Base-by-base conservation (phyloP, 2,888 invertebrate species). In the Caenorhabditis zanzibari region DNA sequence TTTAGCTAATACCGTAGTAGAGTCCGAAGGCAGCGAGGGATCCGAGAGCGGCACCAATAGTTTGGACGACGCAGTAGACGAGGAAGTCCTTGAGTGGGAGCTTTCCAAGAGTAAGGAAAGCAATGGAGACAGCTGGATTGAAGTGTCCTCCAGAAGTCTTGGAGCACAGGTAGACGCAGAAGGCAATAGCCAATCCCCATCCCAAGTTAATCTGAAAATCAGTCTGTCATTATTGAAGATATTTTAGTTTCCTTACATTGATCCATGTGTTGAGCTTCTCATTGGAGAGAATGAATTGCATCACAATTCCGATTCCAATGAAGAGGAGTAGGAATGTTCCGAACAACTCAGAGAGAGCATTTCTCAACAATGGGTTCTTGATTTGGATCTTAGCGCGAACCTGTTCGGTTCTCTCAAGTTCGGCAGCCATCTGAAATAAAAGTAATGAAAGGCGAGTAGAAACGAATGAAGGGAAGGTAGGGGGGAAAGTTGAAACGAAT, bases 191-290 rank as follows among this genome's bases (percentile, higher is more conserved):
- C 59, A 90, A 82, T 26, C 90, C 90, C 89, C 89, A 90, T 71
- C 88, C 88, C 56, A 89, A 71, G 69, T 89, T 89, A 63, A 89
- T 81, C 86, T 88, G 66, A 32, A 79, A 73, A 32, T 10, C 2
- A 24, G 4, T 26, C 1, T 26, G 5, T 1, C 12, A 12, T 38
- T 38, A 38, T 12, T 12, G 12, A 38, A 12, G 16, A 14, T 12
- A n/a, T 35, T 44, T 19, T 63, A 32, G 41, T 44, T 28, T n/a
- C 1, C 85, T 41, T 59, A 86, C 87, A 61, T 90, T 87, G 83
- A 91, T 89, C 85, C 88, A 87, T 38, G 89, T 87, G 88, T 90
- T 90, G 49, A 91, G 69, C 66, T 87, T 89, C 75, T 88, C 90
- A 10, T 84, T 66, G 22, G 89, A 85, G 10, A 91, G 86, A 52